phyloP scores from a whole-genome alignment of 1,140 invertebrate genomes.

The Octopus sinensis region DNA sequence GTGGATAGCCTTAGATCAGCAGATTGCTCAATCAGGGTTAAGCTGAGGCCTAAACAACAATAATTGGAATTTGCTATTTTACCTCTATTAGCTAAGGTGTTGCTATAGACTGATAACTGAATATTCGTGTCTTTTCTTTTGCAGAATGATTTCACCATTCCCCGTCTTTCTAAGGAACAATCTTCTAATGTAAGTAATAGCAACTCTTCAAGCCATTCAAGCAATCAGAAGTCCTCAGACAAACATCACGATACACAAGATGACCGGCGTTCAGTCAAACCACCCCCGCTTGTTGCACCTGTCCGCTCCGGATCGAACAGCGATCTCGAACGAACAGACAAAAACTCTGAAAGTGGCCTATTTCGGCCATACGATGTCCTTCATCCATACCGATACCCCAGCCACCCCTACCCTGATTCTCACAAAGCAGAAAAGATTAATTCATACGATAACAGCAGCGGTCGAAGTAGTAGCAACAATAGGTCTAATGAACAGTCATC shows the following conservation, averaged over 20 bases:
- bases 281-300: constrained; percentile 1
- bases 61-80: no score
- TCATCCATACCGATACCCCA: background rate
- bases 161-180: background rate
- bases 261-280: background rate
- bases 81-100: no score
- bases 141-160: constrained; percentile 11
- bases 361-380: constrained; percentile 11
- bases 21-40: no score
- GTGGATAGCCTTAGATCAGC: no score
- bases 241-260: background rate
- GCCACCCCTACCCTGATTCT: background rate
- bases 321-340: background rate
- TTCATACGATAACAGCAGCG: background rate
- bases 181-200: background rate
- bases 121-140: background rate
- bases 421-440: background rate
- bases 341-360: background rate
- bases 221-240: background rate
- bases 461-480: background rate
- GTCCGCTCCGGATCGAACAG: background rate
- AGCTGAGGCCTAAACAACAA: no score
- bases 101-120: no score
- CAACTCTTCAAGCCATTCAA: background rate
- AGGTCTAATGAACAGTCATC: background rate